Evolutionary conservation across 1,140 invertebrate genomes (phyloP).

Genomic region (Teleogryllus occipitalis): DNA sequence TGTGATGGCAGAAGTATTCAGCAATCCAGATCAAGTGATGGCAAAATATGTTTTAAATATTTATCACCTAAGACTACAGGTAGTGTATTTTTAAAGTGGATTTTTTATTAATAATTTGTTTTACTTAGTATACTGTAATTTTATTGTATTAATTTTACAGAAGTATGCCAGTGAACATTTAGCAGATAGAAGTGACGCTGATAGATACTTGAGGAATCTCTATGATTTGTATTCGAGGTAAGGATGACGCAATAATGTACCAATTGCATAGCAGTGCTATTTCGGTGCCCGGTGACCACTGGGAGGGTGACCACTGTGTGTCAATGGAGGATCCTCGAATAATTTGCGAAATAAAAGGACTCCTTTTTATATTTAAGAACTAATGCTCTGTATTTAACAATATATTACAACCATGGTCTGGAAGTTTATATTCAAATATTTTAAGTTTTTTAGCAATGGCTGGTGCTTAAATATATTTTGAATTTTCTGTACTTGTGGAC

Average conservation of each 20-base stretch:
- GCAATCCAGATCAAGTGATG: slow-evolving; percentile 96
- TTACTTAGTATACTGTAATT: neutral
- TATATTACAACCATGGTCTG: too few relatives aligned
- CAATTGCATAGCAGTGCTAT: neutral
- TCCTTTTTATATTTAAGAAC: too few relatives aligned
- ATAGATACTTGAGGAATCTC: slow-evolving; percentile 80
- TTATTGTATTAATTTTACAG: slow-evolving; percentile 36
- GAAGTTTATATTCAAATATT: too few relatives aligned
- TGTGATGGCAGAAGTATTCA: slow-evolving; percentile 87
- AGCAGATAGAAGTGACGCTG: slow-evolving; percentile 68
- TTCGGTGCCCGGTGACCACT: too few relatives aligned
- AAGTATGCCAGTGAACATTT: slow-evolving; percentile 74
- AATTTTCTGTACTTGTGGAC: too few relatives aligned
- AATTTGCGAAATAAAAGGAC: too few relatives aligned
- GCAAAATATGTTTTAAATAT: slow-evolving; percentile 95
- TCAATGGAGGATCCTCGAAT: too few relatives aligned
- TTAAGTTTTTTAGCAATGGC: too few relatives aligned
- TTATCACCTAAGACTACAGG: slow-evolving; percentile 83
- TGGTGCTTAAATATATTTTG: too few relatives aligned
- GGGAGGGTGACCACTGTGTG: too few relatives aligned
- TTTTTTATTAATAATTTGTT: neutral
- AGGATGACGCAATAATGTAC: slow-evolving; percentile 11
- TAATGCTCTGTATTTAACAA: too few relatives aligned
- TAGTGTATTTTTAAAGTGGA: slow-evolving; percentile 26
- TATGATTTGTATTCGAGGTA: slow-evolving; percentile 81